Evolutionary conservation across 2,113 vertebrate species (phyloP).

Genomic region (Okapia johnstoni): DNA sequence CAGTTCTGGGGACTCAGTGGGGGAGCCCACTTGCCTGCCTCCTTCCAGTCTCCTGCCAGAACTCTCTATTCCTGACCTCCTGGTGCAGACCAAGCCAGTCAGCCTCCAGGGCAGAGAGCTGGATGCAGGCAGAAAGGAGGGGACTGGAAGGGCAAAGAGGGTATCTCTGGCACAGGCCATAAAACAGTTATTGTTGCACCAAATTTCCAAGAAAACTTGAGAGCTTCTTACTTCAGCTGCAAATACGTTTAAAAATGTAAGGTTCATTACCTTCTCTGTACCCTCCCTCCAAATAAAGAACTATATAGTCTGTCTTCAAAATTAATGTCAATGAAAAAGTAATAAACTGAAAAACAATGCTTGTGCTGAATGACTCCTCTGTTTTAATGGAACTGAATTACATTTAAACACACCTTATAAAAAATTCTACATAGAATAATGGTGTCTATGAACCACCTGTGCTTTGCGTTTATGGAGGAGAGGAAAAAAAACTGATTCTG

Average conservation of each 20-base stretch:
- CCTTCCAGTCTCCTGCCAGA: neutral
- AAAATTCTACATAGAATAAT: neutral
- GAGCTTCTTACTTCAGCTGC: neutral
- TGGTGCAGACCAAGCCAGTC: fast-evolving
- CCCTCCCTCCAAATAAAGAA: neutral
- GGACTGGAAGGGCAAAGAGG: neutral
- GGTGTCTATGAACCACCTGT: neutral
- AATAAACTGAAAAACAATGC: neutral
- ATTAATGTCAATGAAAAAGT: neutral
- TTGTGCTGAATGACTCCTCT: neutral
- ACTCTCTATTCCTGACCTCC: neutral
- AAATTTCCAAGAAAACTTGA: neutral
- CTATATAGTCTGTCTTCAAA: neutral
- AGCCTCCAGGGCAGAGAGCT: neutral
- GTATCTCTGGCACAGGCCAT: neutral
- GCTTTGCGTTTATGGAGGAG: neutral
- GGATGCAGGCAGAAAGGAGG: neutral
- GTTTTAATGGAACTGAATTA: neutral
- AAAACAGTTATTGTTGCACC: neutral
- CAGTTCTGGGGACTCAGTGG: neutral
- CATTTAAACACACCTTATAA: neutral
- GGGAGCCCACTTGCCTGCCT: neutral
- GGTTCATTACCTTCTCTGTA: neutral
- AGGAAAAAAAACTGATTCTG: neutral
- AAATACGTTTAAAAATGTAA: neutral